phyloP scores from a whole-genome alignment of 2,113 vertebrate species.

The Sitta europaea region DNA sequence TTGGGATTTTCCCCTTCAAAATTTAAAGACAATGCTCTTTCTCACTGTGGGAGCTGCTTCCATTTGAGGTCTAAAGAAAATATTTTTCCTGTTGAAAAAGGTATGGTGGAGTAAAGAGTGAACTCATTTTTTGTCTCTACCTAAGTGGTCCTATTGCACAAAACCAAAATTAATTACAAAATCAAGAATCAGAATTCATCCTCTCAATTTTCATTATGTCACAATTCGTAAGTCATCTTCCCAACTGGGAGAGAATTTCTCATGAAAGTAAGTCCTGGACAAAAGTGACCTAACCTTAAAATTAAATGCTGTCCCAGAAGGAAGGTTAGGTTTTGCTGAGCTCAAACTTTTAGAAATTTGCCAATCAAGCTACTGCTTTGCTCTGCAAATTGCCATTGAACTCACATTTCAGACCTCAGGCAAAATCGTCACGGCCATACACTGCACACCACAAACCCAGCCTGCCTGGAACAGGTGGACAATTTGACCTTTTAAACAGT shows the following conservation, averaged over 20 bases:
- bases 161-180: neutral
- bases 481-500: neutral
- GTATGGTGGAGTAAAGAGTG: neutral
- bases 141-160: neutral
- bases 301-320: neutral
- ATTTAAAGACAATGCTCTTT: neutral
- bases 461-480: neutral
- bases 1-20: neutral
- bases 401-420: neutral
- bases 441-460: neutral
- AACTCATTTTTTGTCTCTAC: neutral
- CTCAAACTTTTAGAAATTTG: neutral
- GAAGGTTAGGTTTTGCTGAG: neutral
- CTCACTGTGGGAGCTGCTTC: neutral
- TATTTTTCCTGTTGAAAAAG: neutral
- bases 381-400: neutral
- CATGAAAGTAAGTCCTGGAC: neutral
- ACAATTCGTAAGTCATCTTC: neutral
- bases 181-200: neutral
- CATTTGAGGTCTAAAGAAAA: neutral
- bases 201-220: neutral
- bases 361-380: neutral
- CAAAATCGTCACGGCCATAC: fast-evolving
- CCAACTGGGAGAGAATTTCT: neutral
- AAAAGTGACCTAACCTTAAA: neutral